Evolutionary conservation across 2,797 vertebrate genomes (phyloP).

Genomic region (Melanotaenia trifasciata): DNA sequence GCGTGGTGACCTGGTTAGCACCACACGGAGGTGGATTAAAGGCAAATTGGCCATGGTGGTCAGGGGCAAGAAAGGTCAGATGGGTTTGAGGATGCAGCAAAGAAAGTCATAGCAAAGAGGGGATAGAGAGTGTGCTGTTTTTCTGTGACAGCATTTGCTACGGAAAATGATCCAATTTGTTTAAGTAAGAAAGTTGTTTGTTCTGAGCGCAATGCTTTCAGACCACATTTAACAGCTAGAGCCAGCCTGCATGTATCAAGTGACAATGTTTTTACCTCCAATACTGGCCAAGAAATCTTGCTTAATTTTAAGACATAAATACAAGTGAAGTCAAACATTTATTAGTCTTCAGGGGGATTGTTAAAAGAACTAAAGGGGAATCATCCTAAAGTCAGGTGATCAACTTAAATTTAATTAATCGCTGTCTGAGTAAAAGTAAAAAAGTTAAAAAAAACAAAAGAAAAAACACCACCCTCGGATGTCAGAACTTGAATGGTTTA

Average conservation of each 20-base stretch:
- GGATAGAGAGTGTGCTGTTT: conserved; percentile 55
- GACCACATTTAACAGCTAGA: conserved; percentile 43
- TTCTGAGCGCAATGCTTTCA: conserved; percentile 53
- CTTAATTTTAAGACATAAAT: background rate
- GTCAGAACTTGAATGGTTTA: no score
- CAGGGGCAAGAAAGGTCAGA: conserved; percentile 70
- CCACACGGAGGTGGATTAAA: conserved; percentile 84
- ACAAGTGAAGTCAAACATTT: background rate
- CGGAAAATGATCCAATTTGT: conserved; percentile 78
- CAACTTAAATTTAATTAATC: background rate
- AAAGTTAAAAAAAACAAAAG: background rate
- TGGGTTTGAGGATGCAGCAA: conserved; percentile 52
- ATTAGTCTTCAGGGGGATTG: background rate
- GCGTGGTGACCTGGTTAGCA: conserved; percentile 82
- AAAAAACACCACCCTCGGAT: no score
- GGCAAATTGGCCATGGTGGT: conserved; percentile 76
- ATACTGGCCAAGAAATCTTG: background rate
- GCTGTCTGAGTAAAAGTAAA: background rate
- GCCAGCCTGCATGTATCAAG: conserved; percentile 16
- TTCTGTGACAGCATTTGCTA: conserved; percentile 67
- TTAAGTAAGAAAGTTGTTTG: conserved; percentile 68
- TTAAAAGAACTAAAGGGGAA: background rate
- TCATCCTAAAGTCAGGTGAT: background rate
- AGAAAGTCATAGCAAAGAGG: conserved; percentile 37
- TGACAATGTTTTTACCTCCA: conserved; percentile 4